Evolutionary conservation across 2,888 invertebrate species (phyloP), one percentile per base, ranked within the genome.

Genomic region (Eutolmus rufibarbis): DNA sequence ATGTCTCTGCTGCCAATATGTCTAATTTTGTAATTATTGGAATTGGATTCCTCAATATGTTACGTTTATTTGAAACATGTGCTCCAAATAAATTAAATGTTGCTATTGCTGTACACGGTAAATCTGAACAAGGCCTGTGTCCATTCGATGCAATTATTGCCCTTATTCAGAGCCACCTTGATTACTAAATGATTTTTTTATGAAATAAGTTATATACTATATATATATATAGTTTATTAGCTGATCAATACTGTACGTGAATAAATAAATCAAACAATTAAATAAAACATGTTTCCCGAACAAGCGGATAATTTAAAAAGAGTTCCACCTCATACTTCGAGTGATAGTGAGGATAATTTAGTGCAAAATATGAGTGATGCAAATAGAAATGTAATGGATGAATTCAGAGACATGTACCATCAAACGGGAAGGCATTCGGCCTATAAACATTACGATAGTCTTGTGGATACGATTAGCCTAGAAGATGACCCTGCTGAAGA

Each of bases 261-360:
- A 46, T 23, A 79, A 28, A 2, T 23, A 23, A 56, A 7, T 19
- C 19, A 56, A 56, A 56, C 56, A 56, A 66, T 66, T 23, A 66
- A 66, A 12, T 23, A 66, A 66, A 81, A 51, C 7, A 81, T 81
- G 81, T 81, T 81, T 56, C 81, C 81, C 23, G 81, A 81, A 81
- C 51, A 81, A 56, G n/a, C n/a, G 31, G 31, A 81, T 56, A 28
- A n/a, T 51, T 78, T 78, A 40, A 37, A 78, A 14, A n/a, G 43
- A n/a, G 23, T 23, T 4, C 16, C 23, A 43, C 43, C 78, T 19
- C 23, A 78, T 19, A 78, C 23, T 8, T n/a, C n/a, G 40, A 78
- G 78, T 78, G 78, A 78, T 43, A n/a, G 37, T 78, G 43, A 46
- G 2, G 8, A 28, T 2, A 66, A 66, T 66, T 4, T 66, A 66